Percentiles rank a stretch among this genome's conserved stretches.
Conservation (phyloP, 2,797 vertebrate genomes). For the Sus cebifrons region DNA sequence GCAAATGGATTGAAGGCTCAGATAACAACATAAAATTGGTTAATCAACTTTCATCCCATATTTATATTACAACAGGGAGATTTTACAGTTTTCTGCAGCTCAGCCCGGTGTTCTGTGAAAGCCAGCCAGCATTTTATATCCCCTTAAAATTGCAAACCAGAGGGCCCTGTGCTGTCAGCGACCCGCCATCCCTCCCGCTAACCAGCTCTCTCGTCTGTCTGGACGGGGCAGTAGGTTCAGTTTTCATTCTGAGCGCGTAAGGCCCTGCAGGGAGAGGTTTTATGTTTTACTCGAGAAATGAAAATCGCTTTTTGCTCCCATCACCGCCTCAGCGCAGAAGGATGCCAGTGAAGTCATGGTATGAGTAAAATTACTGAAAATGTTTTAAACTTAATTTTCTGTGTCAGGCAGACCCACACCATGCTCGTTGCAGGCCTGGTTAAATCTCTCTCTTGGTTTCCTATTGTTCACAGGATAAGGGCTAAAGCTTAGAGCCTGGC, state of each 20-base stretch:
- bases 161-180: conserved; percentile 79
- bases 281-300: conserved; percentile 81
- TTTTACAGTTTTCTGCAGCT: conserved; percentile 87
- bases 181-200: conserved; percentile 78
- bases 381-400: conserved; percentile 84
- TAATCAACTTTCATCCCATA: conserved; percentile 89
- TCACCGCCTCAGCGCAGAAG: conserved; percentile 50
- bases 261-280: conserved; percentile 73
- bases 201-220: conserved; percentile 73
- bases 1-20: conserved; percentile 88
- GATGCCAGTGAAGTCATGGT: conserved; percentile 72
- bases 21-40: conserved; percentile 89
- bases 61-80: conserved; percentile 88
- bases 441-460: conserved; percentile 64
- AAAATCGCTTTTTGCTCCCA: conserved; percentile 72
- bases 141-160: conserved; percentile 86
- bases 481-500: background rate
- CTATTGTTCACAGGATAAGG: background rate
- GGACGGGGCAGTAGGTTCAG: conserved; percentile 15
- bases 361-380: conserved; percentile 81
- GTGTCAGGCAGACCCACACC: conserved; percentile 37
- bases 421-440: conserved; percentile 36
- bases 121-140: conserved; percentile 87
- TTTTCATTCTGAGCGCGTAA: conserved; percentile 74
- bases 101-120: conserved; percentile 77